Evolutionary conservation across 2,113 vertebrate species (phyloP).

Genomic region (Erythrocercus mccallii): DNA sequence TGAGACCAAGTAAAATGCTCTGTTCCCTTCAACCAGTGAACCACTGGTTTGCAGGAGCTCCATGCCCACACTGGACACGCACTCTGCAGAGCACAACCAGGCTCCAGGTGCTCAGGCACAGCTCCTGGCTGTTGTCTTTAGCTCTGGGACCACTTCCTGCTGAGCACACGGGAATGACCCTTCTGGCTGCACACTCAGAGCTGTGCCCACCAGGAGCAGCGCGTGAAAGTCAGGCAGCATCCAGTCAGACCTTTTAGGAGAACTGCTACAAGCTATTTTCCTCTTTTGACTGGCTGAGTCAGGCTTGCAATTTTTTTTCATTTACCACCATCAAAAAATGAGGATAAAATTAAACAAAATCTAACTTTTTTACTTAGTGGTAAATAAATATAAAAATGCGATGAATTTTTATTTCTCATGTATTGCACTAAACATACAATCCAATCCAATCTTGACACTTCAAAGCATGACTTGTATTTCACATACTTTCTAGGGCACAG

Average conservation of each 20-base stretch:
- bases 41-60: background rate
- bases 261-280: background rate
- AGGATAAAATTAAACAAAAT: background rate
- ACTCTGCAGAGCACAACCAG: background rate
- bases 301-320: background rate
- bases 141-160: background rate
- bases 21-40: background rate
- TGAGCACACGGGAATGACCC: background rate
- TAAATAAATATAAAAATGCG: background rate
- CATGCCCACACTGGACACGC: accelerated
- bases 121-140: background rate
- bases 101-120: background rate
- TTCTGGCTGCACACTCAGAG: accelerated
- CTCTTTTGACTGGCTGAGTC: background rate
- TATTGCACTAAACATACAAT: background rate
- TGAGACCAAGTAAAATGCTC: background rate
- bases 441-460: background rate
- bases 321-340: background rate
- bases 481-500: background rate
- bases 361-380: background rate
- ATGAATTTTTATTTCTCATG: background rate
- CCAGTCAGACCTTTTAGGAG: background rate
- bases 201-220: background rate
- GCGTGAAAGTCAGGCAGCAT: background rate
- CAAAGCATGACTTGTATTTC: background rate